phyloP scores from a whole-genome alignment of 2,797 vertebrate species.

The Malacoctenus gilli region DNA sequence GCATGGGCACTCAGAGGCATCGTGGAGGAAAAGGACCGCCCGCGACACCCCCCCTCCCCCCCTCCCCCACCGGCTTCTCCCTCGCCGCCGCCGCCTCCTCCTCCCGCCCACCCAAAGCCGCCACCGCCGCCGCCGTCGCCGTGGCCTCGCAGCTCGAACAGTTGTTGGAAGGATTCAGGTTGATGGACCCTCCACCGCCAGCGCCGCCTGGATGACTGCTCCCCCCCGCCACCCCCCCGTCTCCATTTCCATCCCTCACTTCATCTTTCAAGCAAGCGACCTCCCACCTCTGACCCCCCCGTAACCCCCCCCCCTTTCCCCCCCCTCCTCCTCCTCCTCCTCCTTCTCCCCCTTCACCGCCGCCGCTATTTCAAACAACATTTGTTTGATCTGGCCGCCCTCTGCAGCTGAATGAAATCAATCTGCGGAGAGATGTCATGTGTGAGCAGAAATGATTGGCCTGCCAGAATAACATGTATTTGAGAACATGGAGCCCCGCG shows the following conservation, averaged over 20 bases:
- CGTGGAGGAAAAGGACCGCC: conserved; percentile 56
- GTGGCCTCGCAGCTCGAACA: too few relatives aligned
- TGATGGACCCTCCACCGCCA: too few relatives aligned
- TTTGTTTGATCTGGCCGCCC: conserved; percentile 74
- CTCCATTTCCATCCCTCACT: conserved; percentile 55
- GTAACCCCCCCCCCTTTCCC: conserved; percentile 6
- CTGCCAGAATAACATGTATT: conserved; percentile 57
- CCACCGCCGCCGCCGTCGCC: too few relatives aligned
- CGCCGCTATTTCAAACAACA: conserved; percentile 61
- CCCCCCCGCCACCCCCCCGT: conserved; percentile 44
- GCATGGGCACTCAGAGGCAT: conserved; percentile 71
- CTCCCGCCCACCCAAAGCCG: too few relatives aligned
- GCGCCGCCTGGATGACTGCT: conserved; percentile 68
- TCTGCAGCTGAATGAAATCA: conserved; percentile 73
- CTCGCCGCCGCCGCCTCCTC: too few relatives aligned
- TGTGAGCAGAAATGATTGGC: conserved; percentile 69
- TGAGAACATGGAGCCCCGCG: conserved; percentile 51
- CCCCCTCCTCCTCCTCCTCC: background rate
- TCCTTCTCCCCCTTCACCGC: background rate
- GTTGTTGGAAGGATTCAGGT: too few relatives aligned
- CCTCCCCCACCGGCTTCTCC: background rate
- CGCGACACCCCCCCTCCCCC: too few relatives aligned
- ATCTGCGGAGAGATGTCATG: conserved; percentile 69
- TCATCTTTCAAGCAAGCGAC: conserved; percentile 60
- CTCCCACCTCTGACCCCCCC: conserved; percentile 4